A percentile compares a stretch with the other conserved stretches of the same genome.
These are phyloP conservation scores for Zoanthus gigantus DNA, from an alignment of 92 coral and sea anemone genomes.

Conservation along the genomic window DNA sequence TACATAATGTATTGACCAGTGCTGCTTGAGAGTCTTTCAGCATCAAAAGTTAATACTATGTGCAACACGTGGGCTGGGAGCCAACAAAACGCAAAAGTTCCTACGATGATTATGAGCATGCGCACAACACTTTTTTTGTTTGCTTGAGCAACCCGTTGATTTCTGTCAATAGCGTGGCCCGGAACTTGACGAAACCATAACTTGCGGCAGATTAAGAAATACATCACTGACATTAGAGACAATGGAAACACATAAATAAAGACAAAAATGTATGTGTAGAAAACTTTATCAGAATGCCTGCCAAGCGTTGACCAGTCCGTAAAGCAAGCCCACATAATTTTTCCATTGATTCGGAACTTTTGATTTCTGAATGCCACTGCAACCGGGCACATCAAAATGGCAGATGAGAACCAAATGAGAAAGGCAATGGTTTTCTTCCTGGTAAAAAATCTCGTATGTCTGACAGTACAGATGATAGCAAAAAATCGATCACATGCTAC, in stretches of 20 bases:
- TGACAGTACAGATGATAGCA: constrained; percentile 31
- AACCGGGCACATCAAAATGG: constrained; percentile 22
- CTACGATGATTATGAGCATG: constrained; percentile 43
- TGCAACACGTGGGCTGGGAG: constrained; percentile 42
- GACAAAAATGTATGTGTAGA: constrained; percentile 14
- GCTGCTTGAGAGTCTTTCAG: neutral
- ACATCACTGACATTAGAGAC: neutral
- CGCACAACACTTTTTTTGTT: constrained; percentile 36
- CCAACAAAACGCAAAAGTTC: constrained; percentile 37
- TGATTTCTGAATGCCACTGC: neutral
- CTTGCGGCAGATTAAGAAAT: constrained; percentile 36
- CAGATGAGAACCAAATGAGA: constrained; percentile 31
- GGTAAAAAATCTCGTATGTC: constrained; percentile 18
- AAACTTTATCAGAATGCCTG: neutral
- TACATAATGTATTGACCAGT: neutral
- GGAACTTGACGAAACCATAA: constrained; percentile 45
- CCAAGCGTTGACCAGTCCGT: constrained; percentile 13
- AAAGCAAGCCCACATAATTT: neutral
- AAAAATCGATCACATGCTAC: constrained; percentile 39
- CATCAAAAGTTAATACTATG: constrained; percentile 1
- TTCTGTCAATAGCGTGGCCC: constrained; percentile 38
- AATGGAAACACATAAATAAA: constrained; percentile 18
- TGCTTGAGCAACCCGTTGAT: constrained; percentile 41
- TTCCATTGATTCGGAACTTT: neutral
- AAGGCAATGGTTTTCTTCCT: constrained; percentile 29